Percentiles rank a stretch among this genome's conserved stretches.
Evolutionary conservation across 2,113 vertebrate species (phyloP).

Genomic region (Toxostoma redivivum): DNA sequence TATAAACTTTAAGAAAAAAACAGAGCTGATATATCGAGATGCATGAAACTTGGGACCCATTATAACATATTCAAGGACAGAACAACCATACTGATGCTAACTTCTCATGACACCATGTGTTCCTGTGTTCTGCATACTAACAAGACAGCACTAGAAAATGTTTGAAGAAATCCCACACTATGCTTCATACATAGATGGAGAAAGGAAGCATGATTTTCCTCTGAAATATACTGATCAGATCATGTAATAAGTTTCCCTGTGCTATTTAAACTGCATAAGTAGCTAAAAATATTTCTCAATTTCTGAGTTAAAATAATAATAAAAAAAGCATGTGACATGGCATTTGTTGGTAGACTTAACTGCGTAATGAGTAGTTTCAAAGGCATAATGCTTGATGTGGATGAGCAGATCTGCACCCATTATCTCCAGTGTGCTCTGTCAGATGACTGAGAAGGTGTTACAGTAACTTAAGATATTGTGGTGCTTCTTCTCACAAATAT

Average conservation of each 20-base stretch:
- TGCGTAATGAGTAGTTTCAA: not conserved
- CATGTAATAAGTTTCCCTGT: not conserved
- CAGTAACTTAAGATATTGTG: not conserved
- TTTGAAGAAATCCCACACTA: not conserved
- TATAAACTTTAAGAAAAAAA: not conserved
- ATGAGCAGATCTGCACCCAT: not conserved
- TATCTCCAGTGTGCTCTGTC: not conserved
- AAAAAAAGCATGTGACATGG: not conserved
- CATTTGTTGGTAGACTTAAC: not conserved
- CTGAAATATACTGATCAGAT: not conserved
- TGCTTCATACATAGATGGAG: not conserved
- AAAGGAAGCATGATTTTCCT: not conserved
- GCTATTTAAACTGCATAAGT: not conserved
- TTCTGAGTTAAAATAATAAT: not conserved
- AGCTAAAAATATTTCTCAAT: not conserved
- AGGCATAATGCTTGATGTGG: not conserved
- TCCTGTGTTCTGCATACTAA: not conserved
- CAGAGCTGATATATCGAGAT: not conserved
- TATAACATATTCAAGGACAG: not conserved
- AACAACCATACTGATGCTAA: not conserved
- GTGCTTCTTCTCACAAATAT: not conserved
- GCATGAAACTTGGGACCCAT: not conserved
- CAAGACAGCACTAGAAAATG: not conserved
- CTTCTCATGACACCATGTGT: rapidly evolving
- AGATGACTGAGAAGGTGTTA: not conserved